These are phyloP conservation scores for Tautogolabrus adspersus DNA, from an alignment of 2,113 vertebrate species.

Conservation along the genomic window DNA sequence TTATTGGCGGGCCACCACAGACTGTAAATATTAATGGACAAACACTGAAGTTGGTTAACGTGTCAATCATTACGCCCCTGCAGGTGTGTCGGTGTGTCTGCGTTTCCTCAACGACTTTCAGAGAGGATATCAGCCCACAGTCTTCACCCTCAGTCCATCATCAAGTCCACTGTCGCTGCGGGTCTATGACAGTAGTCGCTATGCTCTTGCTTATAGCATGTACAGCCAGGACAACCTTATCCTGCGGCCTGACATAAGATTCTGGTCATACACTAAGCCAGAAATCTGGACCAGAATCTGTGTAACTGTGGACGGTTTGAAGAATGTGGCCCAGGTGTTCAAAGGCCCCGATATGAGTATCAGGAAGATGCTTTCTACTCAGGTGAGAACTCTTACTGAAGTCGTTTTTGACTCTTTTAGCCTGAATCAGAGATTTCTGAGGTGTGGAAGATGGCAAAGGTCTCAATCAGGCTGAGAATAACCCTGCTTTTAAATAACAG, in stretches of 20 bases:
- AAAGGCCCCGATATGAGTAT: constrained; percentile 49
- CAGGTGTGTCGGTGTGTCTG: constrained; percentile 70
- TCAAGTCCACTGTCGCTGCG: background rate
- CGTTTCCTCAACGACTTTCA: constrained; percentile 33
- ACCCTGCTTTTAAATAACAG: too few species aligned
- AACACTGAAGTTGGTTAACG: too few species aligned
- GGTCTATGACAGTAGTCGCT: rapidly evolving
- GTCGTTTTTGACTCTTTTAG: background rate
- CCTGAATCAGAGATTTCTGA: too few species aligned
- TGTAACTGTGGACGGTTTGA: constrained; percentile 48
- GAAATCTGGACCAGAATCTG: constrained; percentile 69
- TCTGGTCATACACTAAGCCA: background rate
- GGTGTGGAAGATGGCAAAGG: too few species aligned
- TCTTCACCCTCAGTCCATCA: constrained; percentile 55
- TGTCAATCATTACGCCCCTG: background rate
- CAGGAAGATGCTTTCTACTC: constrained; percentile 29
- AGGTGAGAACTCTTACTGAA: constrained; percentile 40
- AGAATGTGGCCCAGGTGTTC: constrained; percentile 59
- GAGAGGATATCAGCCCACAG: rapidly evolving
- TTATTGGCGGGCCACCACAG: too few species aligned
- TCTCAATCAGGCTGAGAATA: too few species aligned
- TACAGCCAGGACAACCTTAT: rapidly evolving
- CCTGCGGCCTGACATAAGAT: background rate
- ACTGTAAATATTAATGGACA: too few species aligned
- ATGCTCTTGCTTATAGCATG: rapidly evolving